Evolutionary conservation across 1,140 invertebrate genomes (phyloP).

Genomic region (Oncopodura yosiiana): DNA sequence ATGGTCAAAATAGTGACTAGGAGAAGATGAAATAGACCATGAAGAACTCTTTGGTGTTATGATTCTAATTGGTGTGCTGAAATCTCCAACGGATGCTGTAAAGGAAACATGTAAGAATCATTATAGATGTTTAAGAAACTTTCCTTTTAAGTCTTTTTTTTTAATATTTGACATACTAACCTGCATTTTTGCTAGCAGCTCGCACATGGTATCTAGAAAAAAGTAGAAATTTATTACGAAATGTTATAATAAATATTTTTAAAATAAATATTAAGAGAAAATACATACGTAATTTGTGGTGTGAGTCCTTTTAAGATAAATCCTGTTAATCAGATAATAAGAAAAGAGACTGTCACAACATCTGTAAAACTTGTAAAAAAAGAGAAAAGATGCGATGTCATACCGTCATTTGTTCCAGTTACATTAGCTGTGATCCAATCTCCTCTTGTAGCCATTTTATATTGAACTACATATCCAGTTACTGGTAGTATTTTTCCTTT

Average conservation of each 20-base stretch:
- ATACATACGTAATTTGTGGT: slow-evolving; percentile 30
- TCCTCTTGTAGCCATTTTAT: slow-evolving; percentile 31
- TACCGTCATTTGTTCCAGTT: slow-evolving; percentile 22
- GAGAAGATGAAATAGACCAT: slow-evolving; percentile 13
- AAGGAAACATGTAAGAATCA: too few species aligned
- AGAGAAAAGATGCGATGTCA: not conserved
- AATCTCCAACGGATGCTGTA: slow-evolving; percentile 29
- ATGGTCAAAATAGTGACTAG: slow-evolving; percentile 2
- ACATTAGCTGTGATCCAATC: slow-evolving; percentile 31
- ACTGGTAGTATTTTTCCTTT: slow-evolving; percentile 23
- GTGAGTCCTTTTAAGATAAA: slow-evolving; percentile 29
- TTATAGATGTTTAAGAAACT: too few species aligned
- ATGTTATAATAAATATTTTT: not conserved
- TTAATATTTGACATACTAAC: too few species aligned
- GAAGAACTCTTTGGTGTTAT: slow-evolving; percentile 19
- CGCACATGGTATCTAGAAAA: slow-evolving; percentile 26
- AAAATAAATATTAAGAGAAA: not conserved
- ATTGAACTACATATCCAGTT: slow-evolving; percentile 32
- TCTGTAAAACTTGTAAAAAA: not conserved
- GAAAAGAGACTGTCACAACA: not conserved
- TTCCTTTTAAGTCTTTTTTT: too few species aligned
- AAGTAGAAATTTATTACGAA: not conserved
- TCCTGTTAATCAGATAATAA: slow-evolving; percentile 10
- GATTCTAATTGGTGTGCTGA: slow-evolving; percentile 8
- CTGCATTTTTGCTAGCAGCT: slow-evolving; percentile 30